Base-by-base conservation (phyloP, 2,888 invertebrate species). In the Caenorhabditis sp. region DNA sequence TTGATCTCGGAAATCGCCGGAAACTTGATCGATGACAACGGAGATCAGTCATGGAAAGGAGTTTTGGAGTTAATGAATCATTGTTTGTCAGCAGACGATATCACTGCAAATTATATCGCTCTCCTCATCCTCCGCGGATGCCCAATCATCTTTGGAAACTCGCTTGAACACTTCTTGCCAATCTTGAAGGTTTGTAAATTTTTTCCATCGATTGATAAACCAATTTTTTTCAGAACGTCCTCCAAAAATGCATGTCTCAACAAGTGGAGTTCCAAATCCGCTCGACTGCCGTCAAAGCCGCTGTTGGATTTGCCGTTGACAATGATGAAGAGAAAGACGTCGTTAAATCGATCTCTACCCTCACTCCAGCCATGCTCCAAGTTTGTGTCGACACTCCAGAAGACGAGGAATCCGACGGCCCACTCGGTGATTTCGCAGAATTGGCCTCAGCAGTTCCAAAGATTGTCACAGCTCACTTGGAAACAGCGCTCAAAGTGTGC, bases 61-160 rank as follows among this genome's bases (percentile, higher is more conserved):
- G 70, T 97, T 88, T 91, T 99, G 77, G 90, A 90, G 75, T 97
- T 96, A 89, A 91, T 99, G 87, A 97, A 97, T 89, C 94, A 95
- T 88, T 95, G 95, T 89, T 95, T 95, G 60, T 93, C 92, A 88
- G 93, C 94, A 53, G 91, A 92, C 58, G 92, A 93, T 85, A 91
- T 93, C 27, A 92, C 93, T 77, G 91, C 95, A 69, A 95, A 95
- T 89, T 96, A 97, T 89, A 93, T 94, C 81, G 95, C 96, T 52
- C 92, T 99, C 65, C 92, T 94, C 82, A 94, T 99, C 91, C 88
- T 76, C 89, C 93, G 93, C 79, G 92, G 94, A 83, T 95, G 97
- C 43, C 97, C 99, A 26, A 94, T 95, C 49, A 93, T 97, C 63
- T 99, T 99, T 91, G 99, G 97, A 50, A 95, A 94, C 88, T 93